Evolutionary conservation across 2,888 invertebrate species (phyloP).

Genomic region (Maniola hyperantus): DNA sequence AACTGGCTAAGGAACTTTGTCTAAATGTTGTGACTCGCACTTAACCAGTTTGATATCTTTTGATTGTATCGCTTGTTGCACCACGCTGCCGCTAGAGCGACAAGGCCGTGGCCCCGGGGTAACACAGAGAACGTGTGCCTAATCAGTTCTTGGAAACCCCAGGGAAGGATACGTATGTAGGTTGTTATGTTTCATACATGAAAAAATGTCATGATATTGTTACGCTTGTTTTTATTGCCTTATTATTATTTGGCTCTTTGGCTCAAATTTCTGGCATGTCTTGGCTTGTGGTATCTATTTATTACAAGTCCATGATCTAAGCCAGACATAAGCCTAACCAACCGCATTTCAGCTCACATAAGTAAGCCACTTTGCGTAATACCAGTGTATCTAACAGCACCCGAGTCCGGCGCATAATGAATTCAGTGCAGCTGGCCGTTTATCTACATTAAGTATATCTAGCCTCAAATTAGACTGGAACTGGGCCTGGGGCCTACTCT

Average conservation of each 20-base stretch:
- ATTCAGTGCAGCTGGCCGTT: slow-evolving; percentile 4
- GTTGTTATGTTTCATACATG: not conserved
- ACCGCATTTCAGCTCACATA: not conserved
- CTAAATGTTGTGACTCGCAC: too few relatives aligned
- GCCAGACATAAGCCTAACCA: not conserved
- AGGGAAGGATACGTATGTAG: not conserved
- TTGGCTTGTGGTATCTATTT: too few relatives aligned
- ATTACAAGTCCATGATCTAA: not conserved
- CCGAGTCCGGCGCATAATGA: not conserved
- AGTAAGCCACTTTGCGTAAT: not conserved
- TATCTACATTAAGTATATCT: slow-evolving; percentile 3
- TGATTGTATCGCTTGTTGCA: not conserved
- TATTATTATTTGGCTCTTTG: not conserved
- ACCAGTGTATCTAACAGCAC: not conserved
- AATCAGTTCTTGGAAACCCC: not conserved
- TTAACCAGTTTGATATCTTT: too few relatives aligned
- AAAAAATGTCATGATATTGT: not conserved
- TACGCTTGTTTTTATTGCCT: not conserved
- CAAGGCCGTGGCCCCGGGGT: not conserved
- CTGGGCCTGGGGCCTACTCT: not conserved
- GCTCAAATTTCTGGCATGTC: too few relatives aligned
- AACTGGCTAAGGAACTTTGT: too few relatives aligned
- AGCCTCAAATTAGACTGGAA: not conserved
- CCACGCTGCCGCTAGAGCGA: not conserved
- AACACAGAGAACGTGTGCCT: not conserved